Conservation (phyloP, 1,140 invertebrate genomes). For the Drosophila pandora region DNA sequence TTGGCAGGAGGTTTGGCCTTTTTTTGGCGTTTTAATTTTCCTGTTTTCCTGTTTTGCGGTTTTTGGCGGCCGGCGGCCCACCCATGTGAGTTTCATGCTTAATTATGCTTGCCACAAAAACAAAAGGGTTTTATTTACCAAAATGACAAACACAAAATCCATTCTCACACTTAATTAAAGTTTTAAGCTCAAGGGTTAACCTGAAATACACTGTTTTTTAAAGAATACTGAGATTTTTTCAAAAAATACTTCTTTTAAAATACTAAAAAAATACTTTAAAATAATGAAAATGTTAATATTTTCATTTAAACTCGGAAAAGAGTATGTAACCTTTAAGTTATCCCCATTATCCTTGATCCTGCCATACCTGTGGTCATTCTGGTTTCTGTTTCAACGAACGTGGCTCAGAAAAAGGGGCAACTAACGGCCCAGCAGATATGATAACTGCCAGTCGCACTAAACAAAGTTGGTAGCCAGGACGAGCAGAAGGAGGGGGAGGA, state of each 20-base stretch:
- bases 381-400: constrained; percentile 12
- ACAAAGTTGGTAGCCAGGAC: constrained; percentile 19
- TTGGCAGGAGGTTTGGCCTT: not conserved
- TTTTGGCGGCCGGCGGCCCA: constrained; percentile 19
- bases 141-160: constrained; percentile 42
- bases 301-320: no score
- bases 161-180: constrained; percentile 60
- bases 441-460: constrained; percentile 49
- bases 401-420: constrained; percentile 16
- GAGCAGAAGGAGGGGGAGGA: not conserved
- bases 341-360: constrained; percentile 37
- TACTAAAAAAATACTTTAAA: no score
- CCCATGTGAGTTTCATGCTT: constrained; percentile 49
- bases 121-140: constrained; percentile 37
- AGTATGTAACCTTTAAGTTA: constrained; percentile 5
- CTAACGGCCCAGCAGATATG: constrained; percentile 47
- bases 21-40: constrained; percentile 66
- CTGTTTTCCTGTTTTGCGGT: constrained; percentile 55
- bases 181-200: constrained; percentile 1
- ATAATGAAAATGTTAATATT: no score
- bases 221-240: not conserved
- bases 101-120: constrained; percentile 74
- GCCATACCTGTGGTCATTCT: constrained; percentile 44
- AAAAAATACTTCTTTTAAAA: not conserved
- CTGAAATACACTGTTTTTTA: constrained; percentile 3